Conservation (phyloP, 2,113 vertebrate species). For the Argyrosomus japonicus region DNA sequence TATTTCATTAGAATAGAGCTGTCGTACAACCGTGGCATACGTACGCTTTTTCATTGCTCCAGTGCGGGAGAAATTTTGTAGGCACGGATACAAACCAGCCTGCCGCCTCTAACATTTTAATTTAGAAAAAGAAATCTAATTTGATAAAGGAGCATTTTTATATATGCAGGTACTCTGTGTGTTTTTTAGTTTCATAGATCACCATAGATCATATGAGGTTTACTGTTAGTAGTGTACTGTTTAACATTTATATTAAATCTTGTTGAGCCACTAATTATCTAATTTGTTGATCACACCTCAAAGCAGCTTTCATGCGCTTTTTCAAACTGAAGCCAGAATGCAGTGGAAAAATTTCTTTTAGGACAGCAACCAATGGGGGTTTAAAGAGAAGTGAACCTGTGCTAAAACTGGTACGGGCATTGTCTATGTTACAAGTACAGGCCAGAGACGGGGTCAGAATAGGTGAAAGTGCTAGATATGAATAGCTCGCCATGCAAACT, state of each 20-base stretch:
- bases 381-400: slow-evolving; percentile 27
- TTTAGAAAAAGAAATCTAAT: slow-evolving; percentile 27
- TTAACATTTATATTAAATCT: slow-evolving; percentile 13
- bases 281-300: slow-evolving; percentile 3
- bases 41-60: slow-evolving; percentile 18
- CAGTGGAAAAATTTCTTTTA: not conserved
- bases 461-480: slow-evolving; percentile 75
- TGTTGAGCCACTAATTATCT: not conserved
- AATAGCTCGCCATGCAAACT: slow-evolving; percentile 67
- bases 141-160: not conserved
- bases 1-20: slow-evolving; percentile 42
- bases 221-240: not conserved
- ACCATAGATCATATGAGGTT: not conserved
- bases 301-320: slow-evolving; percentile 4
- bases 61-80: slow-evolving; percentile 36
- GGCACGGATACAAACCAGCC: not conserved
- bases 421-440: slow-evolving; percentile 34
- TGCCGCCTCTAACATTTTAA: slow-evolving; percentile 5
- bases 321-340: slow-evolving; percentile 8
- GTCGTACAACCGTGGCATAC: slow-evolving; percentile 16
- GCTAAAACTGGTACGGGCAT: slow-evolving; percentile 49
- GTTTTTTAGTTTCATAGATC: not conserved
- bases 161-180: not conserved
- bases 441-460: slow-evolving; percentile 56
- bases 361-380: not conserved